Percentiles rank a stretch among this genome's conserved stretches.
phyloP scores from a whole-genome alignment of 2,888 invertebrate genomes.

The Fragum fragum region DNA sequence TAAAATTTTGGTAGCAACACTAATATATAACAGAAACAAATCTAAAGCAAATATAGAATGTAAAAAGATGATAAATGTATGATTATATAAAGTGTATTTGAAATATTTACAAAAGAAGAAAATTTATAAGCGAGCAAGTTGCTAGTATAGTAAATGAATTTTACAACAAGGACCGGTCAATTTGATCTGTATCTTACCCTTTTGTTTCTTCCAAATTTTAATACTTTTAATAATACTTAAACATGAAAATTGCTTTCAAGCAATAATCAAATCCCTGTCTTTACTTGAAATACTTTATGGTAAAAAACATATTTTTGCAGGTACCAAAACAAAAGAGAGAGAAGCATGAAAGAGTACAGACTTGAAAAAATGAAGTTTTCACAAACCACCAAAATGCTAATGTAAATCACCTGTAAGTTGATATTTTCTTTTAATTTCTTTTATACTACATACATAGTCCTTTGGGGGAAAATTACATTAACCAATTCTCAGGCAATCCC shows the following conservation, averaged over 20 bases:
- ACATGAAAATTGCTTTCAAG: not conserved
- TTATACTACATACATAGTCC: too few species aligned
- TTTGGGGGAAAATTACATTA: too few species aligned
- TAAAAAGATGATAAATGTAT: slow-evolving; percentile 22
- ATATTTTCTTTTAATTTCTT: too few species aligned
- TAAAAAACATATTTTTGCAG: not conserved
- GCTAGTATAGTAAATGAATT: not conserved
- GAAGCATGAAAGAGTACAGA: not conserved
- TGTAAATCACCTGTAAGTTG: too few species aligned
- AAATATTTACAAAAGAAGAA: slow-evolving; percentile 21
- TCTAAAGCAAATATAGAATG: not conserved
- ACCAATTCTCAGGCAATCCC: too few species aligned
- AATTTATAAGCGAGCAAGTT: not conserved
- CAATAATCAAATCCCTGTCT: not conserved
- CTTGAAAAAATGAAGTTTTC: too few species aligned
- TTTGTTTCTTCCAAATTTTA: not conserved
- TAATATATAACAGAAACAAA: not conserved
- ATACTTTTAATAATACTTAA: slow-evolving; percentile 5
- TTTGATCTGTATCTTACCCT: not conserved
- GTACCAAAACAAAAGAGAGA: not conserved
- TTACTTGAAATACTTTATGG: not conserved
- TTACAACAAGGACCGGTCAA: not conserved
- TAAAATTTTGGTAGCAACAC: not conserved
- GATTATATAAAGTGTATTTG: slow-evolving; percentile 17
- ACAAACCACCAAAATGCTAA: too few species aligned